Evolutionary conservation across 2,113 vertebrate genomes (phyloP), one percentile per base, ranked within the genome.

Genomic region (Colistium nudipinnis): DNA sequence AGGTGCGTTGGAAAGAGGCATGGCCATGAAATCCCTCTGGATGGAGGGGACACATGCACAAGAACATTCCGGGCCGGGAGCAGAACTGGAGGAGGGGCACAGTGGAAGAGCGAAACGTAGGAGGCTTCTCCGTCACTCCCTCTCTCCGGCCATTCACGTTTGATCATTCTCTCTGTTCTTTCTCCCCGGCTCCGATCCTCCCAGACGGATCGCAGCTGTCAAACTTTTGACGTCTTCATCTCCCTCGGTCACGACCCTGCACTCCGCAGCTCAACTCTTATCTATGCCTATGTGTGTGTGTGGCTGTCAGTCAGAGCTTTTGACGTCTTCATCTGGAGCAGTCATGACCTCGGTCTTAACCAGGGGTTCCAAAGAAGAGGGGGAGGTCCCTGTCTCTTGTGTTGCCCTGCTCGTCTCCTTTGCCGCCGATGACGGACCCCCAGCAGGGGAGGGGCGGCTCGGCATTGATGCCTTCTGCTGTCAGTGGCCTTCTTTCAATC

Each of bases 161-260:
- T 86, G 43, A 74, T n/a, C 57, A 86, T 85, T 75, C 85, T 56
- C 75, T 73, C 79, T 83, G 81, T 89, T 90, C 80, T 86, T 66
- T 70, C 78, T 71, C 45, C 62, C 36, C 57, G 49, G 22, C 67
- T 72, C 88, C 68, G 70, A 84, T 81, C 82, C 76, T 80, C 83
- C 80, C 86, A 78, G 80, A 87, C 84, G 83, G 79, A 87, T 82
- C 72, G 47, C 91, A 93, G 92, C 92, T 93, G 92, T 93, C 92
- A 93, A 91, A 91, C 87, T 85, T 92, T 92, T 93, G 92, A 93
- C 88, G 72, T 91, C 92, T 93, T 91, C 89, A 93, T 93, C 90
- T 89, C 69, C 61, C 86, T 80, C 82, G 84, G 86, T 91, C 87
- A 55, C 89, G 91, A 93, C 92, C 92, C 90, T 39, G 77, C 70